A percentile compares a stretch with the other conserved stretches of the same genome.
phyloP scores from a whole-genome alignment of 2,113 vertebrate species.

The Pogona vitticeps region DNA sequence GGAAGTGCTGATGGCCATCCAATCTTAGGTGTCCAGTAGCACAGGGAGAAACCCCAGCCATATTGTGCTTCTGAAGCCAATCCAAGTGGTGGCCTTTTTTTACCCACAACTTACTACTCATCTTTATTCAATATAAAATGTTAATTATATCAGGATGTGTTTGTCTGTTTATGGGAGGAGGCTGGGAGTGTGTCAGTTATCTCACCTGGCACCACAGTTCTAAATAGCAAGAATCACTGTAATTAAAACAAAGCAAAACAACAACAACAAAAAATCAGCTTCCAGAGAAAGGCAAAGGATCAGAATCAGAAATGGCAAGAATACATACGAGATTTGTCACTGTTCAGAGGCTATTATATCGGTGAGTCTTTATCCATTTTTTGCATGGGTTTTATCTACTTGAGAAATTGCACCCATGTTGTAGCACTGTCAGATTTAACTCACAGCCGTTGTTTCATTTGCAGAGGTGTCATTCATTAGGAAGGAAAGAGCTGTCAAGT shows the following conservation, averaged over 20 bases:
- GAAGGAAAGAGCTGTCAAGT: constrained; percentile 11
- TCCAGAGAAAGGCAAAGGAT: not conserved
- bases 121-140: no score
- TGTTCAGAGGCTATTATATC: not conserved
- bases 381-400: constrained; percentile 4
- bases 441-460: not conserved
- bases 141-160: no score
- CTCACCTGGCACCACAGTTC: not conserved
- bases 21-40: no score
- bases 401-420: not conserved
- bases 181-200: not conserved
- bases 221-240: not conserved
- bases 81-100: no score
- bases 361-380: not conserved
- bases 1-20: no score
- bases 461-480: constrained; percentile 23
- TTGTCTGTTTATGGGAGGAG: not conserved
- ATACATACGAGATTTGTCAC: not conserved
- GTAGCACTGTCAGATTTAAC: not conserved
- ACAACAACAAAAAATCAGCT: not conserved
- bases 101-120: no score
- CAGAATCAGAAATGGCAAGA: not conserved
- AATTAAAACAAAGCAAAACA: no score
- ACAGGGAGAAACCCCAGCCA: no score
- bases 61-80: no score